Conservation (phyloP, 2,888 invertebrate genomes). For the Tenthredo notha region DNA sequence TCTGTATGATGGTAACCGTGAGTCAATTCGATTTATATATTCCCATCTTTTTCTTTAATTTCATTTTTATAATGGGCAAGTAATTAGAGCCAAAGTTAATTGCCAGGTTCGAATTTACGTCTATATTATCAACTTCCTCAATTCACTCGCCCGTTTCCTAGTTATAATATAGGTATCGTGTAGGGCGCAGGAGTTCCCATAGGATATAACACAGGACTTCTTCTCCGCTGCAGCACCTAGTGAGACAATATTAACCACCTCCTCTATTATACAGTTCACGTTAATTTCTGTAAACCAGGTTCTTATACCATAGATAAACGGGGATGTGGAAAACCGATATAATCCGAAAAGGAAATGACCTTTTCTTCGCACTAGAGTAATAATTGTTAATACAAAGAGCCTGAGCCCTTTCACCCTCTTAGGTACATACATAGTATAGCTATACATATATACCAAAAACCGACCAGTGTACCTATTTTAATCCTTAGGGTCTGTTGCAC, state of each 20-base stretch:
- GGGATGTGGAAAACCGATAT: not conserved
- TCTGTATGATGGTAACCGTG: not conserved
- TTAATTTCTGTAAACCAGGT: constrained; percentile 4
- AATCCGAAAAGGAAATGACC: constrained; percentile 37
- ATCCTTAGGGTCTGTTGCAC: constrained; percentile 37
- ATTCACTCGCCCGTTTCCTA: not conserved
- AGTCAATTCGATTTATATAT: not conserved
- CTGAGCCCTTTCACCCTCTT: not conserved
- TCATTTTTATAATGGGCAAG: not conserved
- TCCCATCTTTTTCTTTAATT: not conserved
- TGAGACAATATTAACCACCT: not conserved
- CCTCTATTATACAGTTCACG: not conserved
- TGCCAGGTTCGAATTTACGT: not conserved
- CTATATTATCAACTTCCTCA: not conserved
- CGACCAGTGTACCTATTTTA: constrained; percentile 32
- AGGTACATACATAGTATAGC: not conserved
- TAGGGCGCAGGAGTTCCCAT: not conserved
- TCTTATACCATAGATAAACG: not conserved
- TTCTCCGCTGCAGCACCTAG: not conserved
- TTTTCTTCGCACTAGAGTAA: not conserved
- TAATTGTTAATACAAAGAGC: constrained; percentile 41
- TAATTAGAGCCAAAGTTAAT: constrained; percentile 23
- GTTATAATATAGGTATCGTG: not conserved
- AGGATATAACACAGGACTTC: not conserved
- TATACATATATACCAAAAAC: not conserved